These are phyloP conservation scores for Dicentrarchus labrax DNA, from an alignment of 2,113 vertebrate genomes.

Conservation along the genomic window DNA sequence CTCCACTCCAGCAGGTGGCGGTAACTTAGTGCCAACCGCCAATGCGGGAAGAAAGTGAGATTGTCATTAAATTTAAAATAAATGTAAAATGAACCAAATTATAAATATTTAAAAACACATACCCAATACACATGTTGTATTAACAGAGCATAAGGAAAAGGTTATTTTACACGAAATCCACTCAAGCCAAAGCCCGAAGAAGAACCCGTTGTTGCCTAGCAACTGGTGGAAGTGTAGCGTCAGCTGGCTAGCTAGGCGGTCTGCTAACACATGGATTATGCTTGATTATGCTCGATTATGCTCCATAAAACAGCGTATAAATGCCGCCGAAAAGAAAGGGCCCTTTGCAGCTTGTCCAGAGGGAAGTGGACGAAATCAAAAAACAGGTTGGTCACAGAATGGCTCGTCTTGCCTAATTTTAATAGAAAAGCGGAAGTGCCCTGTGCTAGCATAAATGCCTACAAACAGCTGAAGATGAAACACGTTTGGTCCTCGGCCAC, in stretches of 20 bases:
- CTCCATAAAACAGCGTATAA: background rate
- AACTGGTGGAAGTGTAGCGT: slow-evolving; percentile 48
- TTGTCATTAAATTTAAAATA: background rate
- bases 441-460: background rate
- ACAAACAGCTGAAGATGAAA: background rate
- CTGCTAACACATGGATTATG: slow-evolving; percentile 8
- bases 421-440: too few relatives aligned
- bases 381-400: slow-evolving; percentile 69
- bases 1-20: slow-evolving; percentile 54
- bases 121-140: background rate
- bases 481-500: background rate
- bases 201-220: slow-evolving; percentile 64
- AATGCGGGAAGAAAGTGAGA: background rate
- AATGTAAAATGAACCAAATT: background rate
- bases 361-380: slow-evolving; percentile 76
- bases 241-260: background rate
- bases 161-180: background rate
- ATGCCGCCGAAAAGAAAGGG: slow-evolving; percentile 81
- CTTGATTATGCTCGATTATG: too few relatives aligned
- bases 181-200: background rate
- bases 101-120: background rate
- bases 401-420: too few relatives aligned
- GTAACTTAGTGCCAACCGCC: background rate
- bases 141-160: background rate
- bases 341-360: slow-evolving; percentile 75